Conservation (phyloP, 2,113 vertebrate species). For the Tyto alba region DNA sequence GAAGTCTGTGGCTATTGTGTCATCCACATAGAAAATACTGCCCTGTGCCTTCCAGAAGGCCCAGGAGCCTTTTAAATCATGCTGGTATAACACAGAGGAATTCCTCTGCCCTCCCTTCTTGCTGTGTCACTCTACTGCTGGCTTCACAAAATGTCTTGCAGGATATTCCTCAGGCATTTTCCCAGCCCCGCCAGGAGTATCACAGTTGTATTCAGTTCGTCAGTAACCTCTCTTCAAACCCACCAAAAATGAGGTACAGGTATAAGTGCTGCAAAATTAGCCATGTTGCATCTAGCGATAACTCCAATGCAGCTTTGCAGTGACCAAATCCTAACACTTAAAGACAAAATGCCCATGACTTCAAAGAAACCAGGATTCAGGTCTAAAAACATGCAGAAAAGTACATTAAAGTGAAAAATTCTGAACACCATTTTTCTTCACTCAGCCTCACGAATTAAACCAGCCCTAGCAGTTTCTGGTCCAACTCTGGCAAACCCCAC, state of each 20-base stretch:
- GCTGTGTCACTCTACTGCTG: not conserved
- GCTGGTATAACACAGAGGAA: not conserved
- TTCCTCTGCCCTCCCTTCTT: not conserved
- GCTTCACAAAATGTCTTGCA: not conserved
- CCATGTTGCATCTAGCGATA: accelerated
- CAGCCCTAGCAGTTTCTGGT: not conserved
- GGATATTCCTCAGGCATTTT: not conserved
- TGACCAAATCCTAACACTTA: not conserved
- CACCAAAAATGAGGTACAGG: not conserved
- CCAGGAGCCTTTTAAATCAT: not conserved
- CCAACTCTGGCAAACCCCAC: not conserved
- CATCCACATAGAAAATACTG: not conserved
- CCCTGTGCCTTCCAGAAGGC: not conserved
- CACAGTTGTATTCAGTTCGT: not conserved
- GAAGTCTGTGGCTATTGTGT: not conserved
- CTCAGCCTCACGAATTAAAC: not conserved
- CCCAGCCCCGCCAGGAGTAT: not conserved
- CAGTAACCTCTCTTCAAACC: not conserved
- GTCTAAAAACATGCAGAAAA: not conserved
- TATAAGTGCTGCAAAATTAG: not conserved
- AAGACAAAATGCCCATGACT: not conserved
- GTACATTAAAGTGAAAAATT: not conserved
- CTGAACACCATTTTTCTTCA: not conserved
- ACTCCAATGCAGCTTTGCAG: not conserved
- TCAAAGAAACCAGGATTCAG: not conserved